phyloP scores from a whole-genome alignment of 2,888 invertebrate genomes.

The Morpho helenor region DNA sequence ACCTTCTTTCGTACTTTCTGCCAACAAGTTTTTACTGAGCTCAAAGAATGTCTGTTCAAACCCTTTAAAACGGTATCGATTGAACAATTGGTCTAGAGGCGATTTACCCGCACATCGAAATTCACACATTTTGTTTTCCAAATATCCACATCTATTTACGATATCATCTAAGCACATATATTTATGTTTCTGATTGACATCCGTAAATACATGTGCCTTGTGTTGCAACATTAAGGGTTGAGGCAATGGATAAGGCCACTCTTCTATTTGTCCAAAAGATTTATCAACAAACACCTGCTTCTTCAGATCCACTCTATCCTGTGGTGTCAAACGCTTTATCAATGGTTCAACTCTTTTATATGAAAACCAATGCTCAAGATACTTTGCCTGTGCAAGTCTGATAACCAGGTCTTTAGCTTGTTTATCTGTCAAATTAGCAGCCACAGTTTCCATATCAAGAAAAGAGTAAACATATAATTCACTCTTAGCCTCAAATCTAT shows the following conservation, averaged over 20 bases:
- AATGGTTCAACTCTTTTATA: constrained; percentile 48
- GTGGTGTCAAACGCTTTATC: constrained; percentile 38
- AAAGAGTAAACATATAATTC: constrained; percentile 46
- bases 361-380: constrained; percentile 39
- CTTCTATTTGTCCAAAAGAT: constrained; percentile 33
- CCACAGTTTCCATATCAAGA: constrained; percentile 42
- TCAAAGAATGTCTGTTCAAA: constrained; percentile 49
- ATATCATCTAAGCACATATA: too few relatives aligned
- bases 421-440: constrained; percentile 35
- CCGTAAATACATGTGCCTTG: constrained; percentile 38
- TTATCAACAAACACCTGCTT: constrained; percentile 48
- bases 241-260: constrained; percentile 42
- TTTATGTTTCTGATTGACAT: constrained; percentile 22
- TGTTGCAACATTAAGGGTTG: constrained; percentile 9
- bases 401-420: constrained; percentile 45
- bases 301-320: constrained; percentile 40
- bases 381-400: constrained; percentile 44
- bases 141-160: too few relatives aligned
- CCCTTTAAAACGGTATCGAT: constrained; percentile 46
- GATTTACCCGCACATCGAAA: constrained; percentile 23
- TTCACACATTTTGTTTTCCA: too few relatives aligned
- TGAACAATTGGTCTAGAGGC: constrained; percentile 46
- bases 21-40: constrained; percentile 38
- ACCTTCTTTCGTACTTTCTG: constrained; percentile 42
- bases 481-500: constrained; percentile 40